Evolutionary conservation across 2,888 invertebrate genomes (phyloP).

Genomic region (Fragum whitleyi): DNA sequence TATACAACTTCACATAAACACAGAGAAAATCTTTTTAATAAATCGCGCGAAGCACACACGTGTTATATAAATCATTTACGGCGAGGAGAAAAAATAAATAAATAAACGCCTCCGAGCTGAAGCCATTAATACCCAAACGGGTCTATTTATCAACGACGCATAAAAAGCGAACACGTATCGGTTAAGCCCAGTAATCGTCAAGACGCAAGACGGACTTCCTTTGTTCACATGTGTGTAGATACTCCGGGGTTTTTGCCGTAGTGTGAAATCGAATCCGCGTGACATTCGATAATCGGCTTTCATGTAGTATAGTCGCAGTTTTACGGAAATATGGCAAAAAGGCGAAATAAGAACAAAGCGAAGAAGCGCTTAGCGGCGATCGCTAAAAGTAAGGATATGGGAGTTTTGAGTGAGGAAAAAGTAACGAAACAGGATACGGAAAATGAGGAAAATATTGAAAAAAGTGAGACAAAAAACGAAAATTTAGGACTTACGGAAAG

Average conservation of each 20-base stretch:
- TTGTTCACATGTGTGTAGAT: conserved; percentile 60
- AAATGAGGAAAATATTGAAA: conserved; percentile 22
- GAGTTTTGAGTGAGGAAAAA: conserved; percentile 34
- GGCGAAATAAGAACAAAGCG: conserved; percentile 60
- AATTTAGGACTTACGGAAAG: conserved; percentile 24
- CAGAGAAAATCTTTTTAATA: background rate
- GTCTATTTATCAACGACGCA: conserved; percentile 20
- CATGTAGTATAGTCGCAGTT: conserved; percentile 60
- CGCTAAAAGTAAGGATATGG: conserved; percentile 34
- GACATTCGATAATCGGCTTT: conserved; percentile 63
- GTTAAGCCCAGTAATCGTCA: conserved; percentile 44
- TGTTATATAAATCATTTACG: conserved; percentile 10
- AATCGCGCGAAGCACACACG: conserved; percentile 1
- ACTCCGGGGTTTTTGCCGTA: conserved; percentile 44
- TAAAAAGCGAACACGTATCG: conserved; percentile 30
- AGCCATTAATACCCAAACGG: conserved; percentile 16
- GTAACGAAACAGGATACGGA: conserved; percentile 31
- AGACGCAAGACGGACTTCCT: conserved; percentile 60
- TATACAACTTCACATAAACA: conserved; percentile 5
- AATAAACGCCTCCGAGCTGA: conserved; percentile 1
- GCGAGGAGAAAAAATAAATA: conserved; percentile 3
- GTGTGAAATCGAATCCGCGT: conserved; percentile 64
- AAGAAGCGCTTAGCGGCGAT: conserved; percentile 40
- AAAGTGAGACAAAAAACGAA: conserved; percentile 8
- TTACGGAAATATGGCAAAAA: conserved; percentile 65